A percentile compares a stretch with the other conserved stretches of the same genome.
phyloP scores from a whole-genome alignment of 2,797 vertebrate species.

The Staurois parvus region DNA sequence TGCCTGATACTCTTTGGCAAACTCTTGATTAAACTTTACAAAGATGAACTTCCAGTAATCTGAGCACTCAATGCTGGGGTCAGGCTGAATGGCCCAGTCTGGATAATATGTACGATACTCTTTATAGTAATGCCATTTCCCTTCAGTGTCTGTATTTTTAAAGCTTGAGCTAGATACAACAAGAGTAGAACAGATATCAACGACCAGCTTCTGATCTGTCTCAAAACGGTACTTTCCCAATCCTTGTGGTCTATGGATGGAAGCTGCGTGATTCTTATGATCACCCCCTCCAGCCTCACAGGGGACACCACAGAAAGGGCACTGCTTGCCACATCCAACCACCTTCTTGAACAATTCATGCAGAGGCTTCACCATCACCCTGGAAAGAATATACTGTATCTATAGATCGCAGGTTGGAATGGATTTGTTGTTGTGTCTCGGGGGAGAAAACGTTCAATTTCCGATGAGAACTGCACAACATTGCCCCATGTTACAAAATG shows the following conservation, averaged over 20 bases:
- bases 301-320: conserved; percentile 72
- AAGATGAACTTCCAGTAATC: conserved; percentile 80
- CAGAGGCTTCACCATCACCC: conserved; percentile 22
- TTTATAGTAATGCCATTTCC: conserved; percentile 60
- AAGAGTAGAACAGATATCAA: conserved; percentile 65
- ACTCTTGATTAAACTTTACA: conserved; percentile 65
- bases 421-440: background rate
- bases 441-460: conserved; percentile 68
- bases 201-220: rapidly evolving
- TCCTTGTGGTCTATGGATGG: conserved; percentile 69
- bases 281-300: conserved; percentile 72
- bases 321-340: conserved; percentile 61
- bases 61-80: conserved; percentile 68
- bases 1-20: conserved; percentile 65
- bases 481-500: conserved; percentile 74
- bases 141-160: rapidly evolving
- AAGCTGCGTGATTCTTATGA: conserved; percentile 65
- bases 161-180: conserved; percentile 50
- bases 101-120: conserved; percentile 63
- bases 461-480: conserved; percentile 70
- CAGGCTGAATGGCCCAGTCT: conserved; percentile 72
- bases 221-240: rapidly evolving
- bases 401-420: background rate
- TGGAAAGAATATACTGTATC: conserved; percentile 34
- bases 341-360: conserved; percentile 47